Conservation (phyloP, 2,888 invertebrate species). For the Alloscopus bannaensis region DNA sequence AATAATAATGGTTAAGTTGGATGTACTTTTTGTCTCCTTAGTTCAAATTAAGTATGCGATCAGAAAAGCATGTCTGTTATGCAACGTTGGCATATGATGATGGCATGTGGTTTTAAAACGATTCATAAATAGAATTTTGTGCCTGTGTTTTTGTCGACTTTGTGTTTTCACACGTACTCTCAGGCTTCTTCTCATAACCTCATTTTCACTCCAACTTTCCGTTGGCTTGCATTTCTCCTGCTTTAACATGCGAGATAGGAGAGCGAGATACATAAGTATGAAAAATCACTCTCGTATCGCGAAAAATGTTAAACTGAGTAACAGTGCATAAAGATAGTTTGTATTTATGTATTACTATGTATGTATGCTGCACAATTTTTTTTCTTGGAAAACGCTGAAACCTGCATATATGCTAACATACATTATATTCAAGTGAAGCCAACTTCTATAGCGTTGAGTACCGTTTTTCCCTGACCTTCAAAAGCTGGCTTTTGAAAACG, state of each 20-base stretch:
- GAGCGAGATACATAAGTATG: slow-evolving; percentile 1
- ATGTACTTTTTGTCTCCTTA: too few species aligned
- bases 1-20: too few species aligned
- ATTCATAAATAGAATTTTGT: slow-evolving; percentile 11
- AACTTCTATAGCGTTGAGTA: too few species aligned
- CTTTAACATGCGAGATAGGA: too few species aligned
- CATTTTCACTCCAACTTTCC: slow-evolving; percentile 9
- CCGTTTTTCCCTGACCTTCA: too few species aligned
- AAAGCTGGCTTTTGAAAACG: too few species aligned
- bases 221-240: neutral
- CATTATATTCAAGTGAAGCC: too few species aligned
- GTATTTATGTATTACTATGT: too few species aligned
- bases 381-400: too few species aligned
- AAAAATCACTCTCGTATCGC: slow-evolving; percentile 5
- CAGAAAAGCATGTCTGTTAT: slow-evolving; percentile 14
- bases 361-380: too few species aligned
- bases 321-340: slow-evolving; percentile 3
- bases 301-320: slow-evolving; percentile 9
- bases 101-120: slow-evolving; percentile 16
- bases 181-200: neutral
- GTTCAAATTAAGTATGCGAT: neutral
- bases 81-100: slow-evolving; percentile 10
- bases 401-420: too few species aligned
- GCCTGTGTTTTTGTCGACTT: too few species aligned
- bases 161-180: neutral